Evolutionary conservation across 2,113 vertebrate genomes (phyloP), one percentile per base, ranked within the genome.

Genomic region (Engystomops pustulosus): DNA sequence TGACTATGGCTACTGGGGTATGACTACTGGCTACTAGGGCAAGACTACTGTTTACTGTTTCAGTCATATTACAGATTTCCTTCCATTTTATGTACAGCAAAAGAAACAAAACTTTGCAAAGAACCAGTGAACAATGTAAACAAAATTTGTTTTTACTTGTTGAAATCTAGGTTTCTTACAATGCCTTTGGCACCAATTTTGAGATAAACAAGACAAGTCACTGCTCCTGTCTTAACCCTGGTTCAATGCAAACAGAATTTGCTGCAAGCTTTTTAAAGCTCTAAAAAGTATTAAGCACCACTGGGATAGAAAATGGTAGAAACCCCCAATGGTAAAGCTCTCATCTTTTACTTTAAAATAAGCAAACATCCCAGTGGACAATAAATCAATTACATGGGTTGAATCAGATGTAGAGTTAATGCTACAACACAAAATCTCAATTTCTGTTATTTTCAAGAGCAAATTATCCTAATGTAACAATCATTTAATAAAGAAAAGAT

Each of bases 241-340:
- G 82, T 77, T 84, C 82, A 84, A 84, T 84, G 76, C 82, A 78
- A 84, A 84, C 60, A 53, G 45, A 78, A 67, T 84, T 84, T 78
- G 72, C 82, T 84, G 72, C 72, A 84, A 84, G 82, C 82, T 69
- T 78, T 55, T 55, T 0, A 14, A 78, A 84, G 74, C 77, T 68
- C 5, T 84, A 69, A 78, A 84, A 84, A 84, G 32, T 84, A 51
- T 84, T 84, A 69, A 32, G 47, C 27, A 18, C 41, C 23, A 30
- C 58, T 77, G 25, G 34, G 51, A 77, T 41, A 49, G 34, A 84
- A 49, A 58, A 44, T 65, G 51, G 68, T 78, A 41, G 44, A 69
- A 49, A 69, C 30, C 67, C 74, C 74, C 44, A 38, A 38, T 15
- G 62, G 62, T 23, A 77, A 44, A 34, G 49, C 41, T 69, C 44